These are phyloP conservation scores for Oligia latruncula DNA, from an alignment of 2,888 invertebrate genomes.

Conservation along the genomic window DNA sequence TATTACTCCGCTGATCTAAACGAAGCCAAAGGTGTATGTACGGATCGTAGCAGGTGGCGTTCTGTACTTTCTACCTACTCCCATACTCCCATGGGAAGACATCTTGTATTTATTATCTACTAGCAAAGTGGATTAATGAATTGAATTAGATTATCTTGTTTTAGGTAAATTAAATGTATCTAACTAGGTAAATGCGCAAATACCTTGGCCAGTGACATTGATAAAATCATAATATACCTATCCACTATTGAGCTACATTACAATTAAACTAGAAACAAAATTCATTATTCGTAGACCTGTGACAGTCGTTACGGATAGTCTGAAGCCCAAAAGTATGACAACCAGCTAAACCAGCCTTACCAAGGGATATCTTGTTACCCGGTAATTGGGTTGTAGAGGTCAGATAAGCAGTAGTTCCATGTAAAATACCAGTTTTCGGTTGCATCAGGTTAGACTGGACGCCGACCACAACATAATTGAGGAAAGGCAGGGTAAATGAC, in stretches of 20 bases:
- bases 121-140: background rate
- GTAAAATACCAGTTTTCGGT: background rate
- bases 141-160: background rate
- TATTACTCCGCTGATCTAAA: background rate
- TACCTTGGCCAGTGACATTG: background rate
- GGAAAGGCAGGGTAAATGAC: background rate
- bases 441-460: background rate
- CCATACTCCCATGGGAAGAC: too few relatives aligned
- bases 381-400: too few relatives aligned
- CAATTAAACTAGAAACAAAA: background rate
- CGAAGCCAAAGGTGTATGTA: background rate
- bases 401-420: background rate
- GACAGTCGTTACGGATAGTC: too few relatives aligned
- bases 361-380: background rate
- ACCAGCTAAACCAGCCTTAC: too few relatives aligned
- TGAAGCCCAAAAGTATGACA: background rate
- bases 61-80: too few relatives aligned
- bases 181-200: slow-evolving; percentile 8
- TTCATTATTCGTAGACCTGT: background rate
- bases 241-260: background rate
- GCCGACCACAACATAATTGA: background rate
- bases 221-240: background rate
- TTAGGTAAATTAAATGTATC: slow-evolving; percentile 19
- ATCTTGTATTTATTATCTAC: too few relatives aligned
- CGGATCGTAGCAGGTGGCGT: background rate